Evolutionary conservation across 2,797 vertebrate species (phyloP), one percentile per base, ranked within the genome.

Genomic region (Cossypha caffra): DNA sequence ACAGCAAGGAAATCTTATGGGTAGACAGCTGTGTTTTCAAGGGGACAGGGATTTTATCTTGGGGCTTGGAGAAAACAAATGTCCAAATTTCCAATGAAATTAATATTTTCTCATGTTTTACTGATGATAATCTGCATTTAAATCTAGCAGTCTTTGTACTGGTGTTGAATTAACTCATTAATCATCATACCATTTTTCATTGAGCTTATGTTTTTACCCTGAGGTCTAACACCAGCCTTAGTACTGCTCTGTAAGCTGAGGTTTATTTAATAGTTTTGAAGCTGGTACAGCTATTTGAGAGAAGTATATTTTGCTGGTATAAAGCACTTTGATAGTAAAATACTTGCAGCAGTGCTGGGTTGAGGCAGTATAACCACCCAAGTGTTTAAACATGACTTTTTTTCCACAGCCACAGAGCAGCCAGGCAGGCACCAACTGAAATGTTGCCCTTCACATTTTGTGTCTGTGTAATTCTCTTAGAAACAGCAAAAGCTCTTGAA

Each of bases 1-100:
- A 13, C 19, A 72, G 28, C 28, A 7, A 1, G 0, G 38, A 45
- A 64, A 14, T 62, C 11, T 63, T 51, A 20, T 0, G 6, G 5
- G 5, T 50, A 55, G 25, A 10, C 9, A 74, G 2, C 7, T 69
- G 16, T 75, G 21, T 69, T 86, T 95, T 75, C n/a, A 88, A 28
- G 20, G 40, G 66, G 28, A 37, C 37, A 59, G 28, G 33, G 29
- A 13, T 81, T 87, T 85, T 20, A 9, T 28, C 18, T 58, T 84
- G 26, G 24, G 62, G 2, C 16, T 35, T 79, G 33, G 29, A 40
- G 20, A 77, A 81, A 88, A 31, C 14, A 64, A 37, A 11, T 64
- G 14, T 52, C 23, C 8, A 38, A 3, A 64, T 75, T 77, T 50
- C 52, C 55, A 54, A 11, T 33, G 28, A 58, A 82, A 33, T 88